Evolutionary conservation across 2,113 vertebrate genomes (phyloP), one percentile per base, ranked within the genome.

Genomic region (Psittacula cyanocephala): DNA sequence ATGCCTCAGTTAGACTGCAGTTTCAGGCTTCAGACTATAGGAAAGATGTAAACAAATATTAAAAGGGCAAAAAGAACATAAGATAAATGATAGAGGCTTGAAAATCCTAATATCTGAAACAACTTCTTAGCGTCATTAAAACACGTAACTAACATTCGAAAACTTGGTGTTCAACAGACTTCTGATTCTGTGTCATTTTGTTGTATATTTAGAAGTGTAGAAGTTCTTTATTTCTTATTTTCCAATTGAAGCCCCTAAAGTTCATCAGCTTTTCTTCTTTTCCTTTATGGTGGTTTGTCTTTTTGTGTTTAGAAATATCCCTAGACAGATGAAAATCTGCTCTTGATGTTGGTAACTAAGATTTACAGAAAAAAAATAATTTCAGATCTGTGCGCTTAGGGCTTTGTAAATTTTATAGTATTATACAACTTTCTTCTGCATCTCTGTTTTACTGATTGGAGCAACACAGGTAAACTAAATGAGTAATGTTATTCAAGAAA

Each of bases 401-500:
- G 47, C 37, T 94, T 79, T 78, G 65, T 91, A 77, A 53, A 87
- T 88, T 93, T 87, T 71, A 64, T 37, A 47, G 29, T 55, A 47
- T 60, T 93, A 81, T 43, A 43, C 46, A 18, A 35, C 64, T 86
- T 65, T 64, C 46, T 80, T 90, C 46, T 91, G 55, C 50, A 81
- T 78, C 64, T 91, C 65, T 64, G 31, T 85, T 84, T 63, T 69
- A 41, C 55, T 89, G 57, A 91, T 79, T 76, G 25, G 47, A 81
- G 44, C 15, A 86, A 71, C 69, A 64, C 49, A 86, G 88, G 96
- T 95, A 63, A 90, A 92, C 41, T 29, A 92, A 94, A 72, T 92
- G 88, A 95, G 31, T 80, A 81, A 91, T 23, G 64, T 52, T 85
- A 93, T 83, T 88, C 78, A 81, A 62, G 85, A 94, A 93, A 95